Conservation (phyloP, 2,113 vertebrate species). For the Psephotus haematonotus region DNA sequence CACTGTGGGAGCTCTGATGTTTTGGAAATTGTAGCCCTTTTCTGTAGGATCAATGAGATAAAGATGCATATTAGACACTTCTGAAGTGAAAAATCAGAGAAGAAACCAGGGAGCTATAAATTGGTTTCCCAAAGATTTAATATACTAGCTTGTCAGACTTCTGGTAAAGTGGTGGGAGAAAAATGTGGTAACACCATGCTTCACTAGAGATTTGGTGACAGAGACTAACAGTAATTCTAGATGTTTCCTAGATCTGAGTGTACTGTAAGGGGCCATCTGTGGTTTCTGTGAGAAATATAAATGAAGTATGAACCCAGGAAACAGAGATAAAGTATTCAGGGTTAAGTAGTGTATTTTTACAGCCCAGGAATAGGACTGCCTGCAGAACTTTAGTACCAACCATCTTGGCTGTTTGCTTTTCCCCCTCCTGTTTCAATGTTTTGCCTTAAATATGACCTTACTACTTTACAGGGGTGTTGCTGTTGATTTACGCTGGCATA, state of each 20-base stretch:
- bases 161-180: constrained; percentile 29
- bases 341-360: constrained; percentile 35
- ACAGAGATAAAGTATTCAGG: constrained; percentile 2
- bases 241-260: constrained; percentile 7
- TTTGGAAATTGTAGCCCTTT: constrained; percentile 6
- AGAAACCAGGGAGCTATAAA: not conserved
- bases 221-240: constrained; percentile 23
- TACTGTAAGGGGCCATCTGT: constrained; percentile 15
- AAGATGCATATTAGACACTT: not conserved
- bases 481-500: not conserved
- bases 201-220: constrained; percentile 37
- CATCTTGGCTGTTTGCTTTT: constrained; percentile 6
- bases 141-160: not conserved
- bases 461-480: not conserved
- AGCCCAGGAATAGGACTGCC: not conserved
- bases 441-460: constrained; percentile 2
- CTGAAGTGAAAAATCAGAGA: not conserved
- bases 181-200: constrained; percentile 2
- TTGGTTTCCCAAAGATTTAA: not conserved
- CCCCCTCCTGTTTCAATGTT: not conserved
- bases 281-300: constrained; percentile 40
- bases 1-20: not conserved
- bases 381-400: constrained; percentile 2
- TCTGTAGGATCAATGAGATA: not conserved
- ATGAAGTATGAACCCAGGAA: constrained; percentile 22